Percentiles rank a stretch among this genome's conserved stretches.
Evolutionary conservation across 1,140 invertebrate species (phyloP).

Genomic region (Globodera rostochiensis): DNA sequence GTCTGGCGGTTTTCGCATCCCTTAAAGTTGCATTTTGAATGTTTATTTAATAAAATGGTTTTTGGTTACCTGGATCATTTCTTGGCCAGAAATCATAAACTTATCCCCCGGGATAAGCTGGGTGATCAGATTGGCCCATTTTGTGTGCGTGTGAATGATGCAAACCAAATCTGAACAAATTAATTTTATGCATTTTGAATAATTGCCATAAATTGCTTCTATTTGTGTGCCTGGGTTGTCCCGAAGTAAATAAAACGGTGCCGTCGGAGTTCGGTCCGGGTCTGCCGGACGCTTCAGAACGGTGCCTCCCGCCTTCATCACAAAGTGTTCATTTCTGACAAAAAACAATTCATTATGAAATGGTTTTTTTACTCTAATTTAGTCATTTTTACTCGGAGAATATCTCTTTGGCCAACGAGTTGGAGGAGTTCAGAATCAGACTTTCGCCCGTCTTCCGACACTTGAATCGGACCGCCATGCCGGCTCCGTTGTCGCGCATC

Average conservation of each 20-base stretch:
- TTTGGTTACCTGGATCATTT: background rate
- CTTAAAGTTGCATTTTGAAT: background rate
- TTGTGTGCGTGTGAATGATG: slow-evolving; percentile 12
- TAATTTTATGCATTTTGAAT: background rate
- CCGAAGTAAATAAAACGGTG: background rate
- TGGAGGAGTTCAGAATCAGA: slow-evolving; percentile 1
- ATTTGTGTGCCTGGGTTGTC: background rate
- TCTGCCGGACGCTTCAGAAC: background rate
- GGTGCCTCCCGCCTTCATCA: background rate
- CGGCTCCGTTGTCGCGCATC: background rate
- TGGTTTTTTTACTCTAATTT: background rate
- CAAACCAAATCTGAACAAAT: background rate
- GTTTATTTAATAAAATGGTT: background rate
- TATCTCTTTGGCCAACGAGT: background rate
- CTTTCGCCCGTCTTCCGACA: background rate
- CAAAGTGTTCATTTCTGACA: background rate
- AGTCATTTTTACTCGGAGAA: background rate
- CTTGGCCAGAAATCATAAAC: background rate
- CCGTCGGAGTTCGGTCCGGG: background rate
- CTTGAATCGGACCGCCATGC: background rate
- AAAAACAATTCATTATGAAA: background rate
- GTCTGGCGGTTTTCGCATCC: slow-evolving; percentile 5
- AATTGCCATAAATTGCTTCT: background rate
- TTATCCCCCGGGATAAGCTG: slow-evolving; percentile 1
- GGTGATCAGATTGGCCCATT: slow-evolving; percentile 8